Conservation (phyloP, 2,797 vertebrate genomes). For the Coreius guichenoti region DNA sequence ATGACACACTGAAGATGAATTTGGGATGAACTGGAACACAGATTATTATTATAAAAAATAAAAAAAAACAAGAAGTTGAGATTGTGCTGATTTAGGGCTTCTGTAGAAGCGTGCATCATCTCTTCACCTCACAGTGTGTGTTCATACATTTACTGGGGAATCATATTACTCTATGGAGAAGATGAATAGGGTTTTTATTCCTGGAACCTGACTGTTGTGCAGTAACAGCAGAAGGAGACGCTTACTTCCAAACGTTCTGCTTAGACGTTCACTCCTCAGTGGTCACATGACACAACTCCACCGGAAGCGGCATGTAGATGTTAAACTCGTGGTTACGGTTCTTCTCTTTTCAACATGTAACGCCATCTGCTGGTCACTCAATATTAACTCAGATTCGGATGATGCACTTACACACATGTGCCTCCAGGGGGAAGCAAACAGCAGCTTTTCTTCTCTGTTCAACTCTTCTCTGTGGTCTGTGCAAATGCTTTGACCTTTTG, state of each 20-base stretch:
- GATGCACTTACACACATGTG: not conserved
- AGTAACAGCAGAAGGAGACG: not conserved
- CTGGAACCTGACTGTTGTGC: not conserved
- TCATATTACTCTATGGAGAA: not conserved
- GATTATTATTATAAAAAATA: not conserved
- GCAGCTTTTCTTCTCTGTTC: not conserved
- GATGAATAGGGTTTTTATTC: not conserved
- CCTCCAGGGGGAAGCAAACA: not conserved
- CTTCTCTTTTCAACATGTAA: not conserved
- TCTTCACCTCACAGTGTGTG: not conserved
- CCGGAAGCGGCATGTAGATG: not conserved
- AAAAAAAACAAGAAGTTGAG: not conserved
- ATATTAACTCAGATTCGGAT: not conserved
- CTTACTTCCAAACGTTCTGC: too few relatives aligned
- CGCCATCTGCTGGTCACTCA: not conserved
- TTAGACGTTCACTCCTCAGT: too few relatives aligned
- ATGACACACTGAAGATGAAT: not conserved
- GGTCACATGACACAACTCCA: not conserved
- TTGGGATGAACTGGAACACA: not conserved
- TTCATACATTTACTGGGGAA: not conserved
- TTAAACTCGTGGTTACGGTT: too few relatives aligned
- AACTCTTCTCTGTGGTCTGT: not conserved
- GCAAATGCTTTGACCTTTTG: not conserved
- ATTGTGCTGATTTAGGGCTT: not conserved
- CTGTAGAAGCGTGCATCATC: not conserved